phyloP scores from a whole-genome alignment of 2,888 invertebrate species.

The Acrobasis consociella region DNA sequence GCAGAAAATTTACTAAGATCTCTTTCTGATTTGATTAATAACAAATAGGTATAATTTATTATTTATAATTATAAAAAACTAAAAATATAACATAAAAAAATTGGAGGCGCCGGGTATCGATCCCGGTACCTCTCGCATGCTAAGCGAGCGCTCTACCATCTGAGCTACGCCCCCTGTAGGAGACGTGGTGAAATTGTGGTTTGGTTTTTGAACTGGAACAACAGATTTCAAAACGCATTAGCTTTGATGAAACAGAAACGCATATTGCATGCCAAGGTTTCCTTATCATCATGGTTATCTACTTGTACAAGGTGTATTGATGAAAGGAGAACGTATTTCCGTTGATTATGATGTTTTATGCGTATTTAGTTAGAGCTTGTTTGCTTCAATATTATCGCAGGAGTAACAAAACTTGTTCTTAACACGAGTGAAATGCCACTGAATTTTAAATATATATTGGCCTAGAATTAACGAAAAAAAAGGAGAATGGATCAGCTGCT shows the following conservation, averaged over 20 bases:
- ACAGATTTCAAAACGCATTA: no score
- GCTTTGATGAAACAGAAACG: background rate
- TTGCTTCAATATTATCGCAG: no score
- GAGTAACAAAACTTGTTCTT: no score
- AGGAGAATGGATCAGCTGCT: no score
- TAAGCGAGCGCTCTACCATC: constrained; percentile 84
- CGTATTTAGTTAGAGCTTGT: background rate
- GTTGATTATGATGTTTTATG: background rate
- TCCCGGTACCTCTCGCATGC: constrained; percentile 83
- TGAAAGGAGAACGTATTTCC: constrained; percentile 24
- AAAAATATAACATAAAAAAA: background rate
- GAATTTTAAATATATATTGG: no score
- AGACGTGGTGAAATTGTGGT: background rate
- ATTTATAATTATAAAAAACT: constrained; percentile 17
- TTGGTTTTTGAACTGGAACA: constrained; percentile 15
- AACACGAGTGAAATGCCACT: no score
- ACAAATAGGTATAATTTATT: background rate
- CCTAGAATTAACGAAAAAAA: no score
- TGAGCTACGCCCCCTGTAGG: constrained; percentile 77
- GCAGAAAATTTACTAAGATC: no score
- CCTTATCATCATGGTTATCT: constrained; percentile 33
- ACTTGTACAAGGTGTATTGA: constrained; percentile 25
- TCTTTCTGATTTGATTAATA: background rate
- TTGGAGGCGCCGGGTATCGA: constrained; percentile 82
- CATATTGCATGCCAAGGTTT: constrained; percentile 27